Percentiles rank a stretch among this genome's conserved stretches.
phyloP scores from a whole-genome alignment of 2,888 invertebrate species.

The Sialis fuliginosa region DNA sequence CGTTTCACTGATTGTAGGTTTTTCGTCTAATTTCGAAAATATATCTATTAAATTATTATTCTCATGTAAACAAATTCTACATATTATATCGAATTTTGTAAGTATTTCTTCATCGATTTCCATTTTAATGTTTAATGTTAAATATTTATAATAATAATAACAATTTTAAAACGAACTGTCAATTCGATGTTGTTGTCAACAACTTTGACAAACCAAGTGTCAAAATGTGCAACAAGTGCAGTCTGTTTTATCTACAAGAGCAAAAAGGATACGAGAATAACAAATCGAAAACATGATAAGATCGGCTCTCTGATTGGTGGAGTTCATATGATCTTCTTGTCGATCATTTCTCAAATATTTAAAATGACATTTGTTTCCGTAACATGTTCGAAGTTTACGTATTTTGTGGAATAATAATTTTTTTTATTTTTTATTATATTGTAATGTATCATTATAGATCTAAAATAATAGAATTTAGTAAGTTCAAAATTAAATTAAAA shows the following conservation, averaged over 20 bases:
- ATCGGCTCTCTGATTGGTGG: no score
- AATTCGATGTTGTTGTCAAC: no score
- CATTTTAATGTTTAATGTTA: not conserved
- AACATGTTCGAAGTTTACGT: not conserved
- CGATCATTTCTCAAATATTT: no score
- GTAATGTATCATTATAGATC: not conserved
- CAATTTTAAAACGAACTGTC: no score
- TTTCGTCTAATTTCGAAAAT: conserved; percentile 21
- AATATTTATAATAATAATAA: not conserved
- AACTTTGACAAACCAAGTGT: no score
- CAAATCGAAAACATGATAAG: no score
- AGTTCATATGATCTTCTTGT: no score
- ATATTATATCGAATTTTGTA: conserved; percentile 23
- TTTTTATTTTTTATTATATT: not conserved
- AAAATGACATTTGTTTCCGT: no score
- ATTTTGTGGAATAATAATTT: not conserved
- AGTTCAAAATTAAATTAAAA: no score
- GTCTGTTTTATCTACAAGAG: not conserved
- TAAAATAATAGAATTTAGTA: no score
- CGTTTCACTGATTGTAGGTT: conserved; percentile 25
- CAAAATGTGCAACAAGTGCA: not conserved
- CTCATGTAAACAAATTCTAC: conserved; percentile 27
- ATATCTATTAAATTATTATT: conserved; percentile 21
- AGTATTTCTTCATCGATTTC: conserved; percentile 3
- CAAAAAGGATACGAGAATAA: no score